Percentiles rank a stretch among this genome's conserved stretches.
phyloP scores from a whole-genome alignment of 2,888 invertebrate species.

The Craniophora ligustri region DNA sequence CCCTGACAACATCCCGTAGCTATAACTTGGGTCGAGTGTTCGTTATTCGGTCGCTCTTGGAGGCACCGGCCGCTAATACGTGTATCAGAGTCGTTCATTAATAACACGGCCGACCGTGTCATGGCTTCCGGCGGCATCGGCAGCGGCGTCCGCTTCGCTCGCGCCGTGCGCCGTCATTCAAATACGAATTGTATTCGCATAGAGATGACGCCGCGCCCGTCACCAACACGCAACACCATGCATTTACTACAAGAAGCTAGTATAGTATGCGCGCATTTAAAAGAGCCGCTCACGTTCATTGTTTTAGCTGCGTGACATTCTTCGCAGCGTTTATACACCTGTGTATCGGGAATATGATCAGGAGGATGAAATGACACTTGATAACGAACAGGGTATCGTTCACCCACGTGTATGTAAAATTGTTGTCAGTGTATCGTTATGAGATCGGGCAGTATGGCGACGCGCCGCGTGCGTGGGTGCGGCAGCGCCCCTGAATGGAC shows the following conservation, averaged over 20 bases:
- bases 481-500: constrained; percentile 82
- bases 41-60: constrained; percentile 58
- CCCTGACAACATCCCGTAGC: constrained; percentile 25
- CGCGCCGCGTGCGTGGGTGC: constrained; percentile 58
- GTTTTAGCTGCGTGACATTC: constrained; percentile 53
- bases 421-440: constrained; percentile 66
- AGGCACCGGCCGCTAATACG: constrained; percentile 66
- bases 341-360: constrained; percentile 40
- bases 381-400: constrained; percentile 48
- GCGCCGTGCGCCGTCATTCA: constrained; percentile 67
- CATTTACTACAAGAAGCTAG: constrained; percentile 60
- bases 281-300: constrained; percentile 55
- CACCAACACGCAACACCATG: constrained; percentile 68
- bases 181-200: constrained; percentile 82
- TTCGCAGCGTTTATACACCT: constrained; percentile 43
- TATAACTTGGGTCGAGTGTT: constrained; percentile 32
- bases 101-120: constrained; percentile 80
- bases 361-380: constrained; percentile 45
- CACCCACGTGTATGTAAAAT: constrained; percentile 64
- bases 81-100: constrained; percentile 79
- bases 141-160: constrained; percentile 63
- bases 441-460: constrained; percentile 68
- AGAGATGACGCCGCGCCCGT: constrained; percentile 55
- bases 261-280: constrained; percentile 61
- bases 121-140: constrained; percentile 86